Percentiles rank a stretch among this genome's conserved stretches.
These are phyloP conservation scores for Perizoma flavofasciatum DNA, from an alignment of 2,888 invertebrate species.

Conservation along the genomic window DNA sequence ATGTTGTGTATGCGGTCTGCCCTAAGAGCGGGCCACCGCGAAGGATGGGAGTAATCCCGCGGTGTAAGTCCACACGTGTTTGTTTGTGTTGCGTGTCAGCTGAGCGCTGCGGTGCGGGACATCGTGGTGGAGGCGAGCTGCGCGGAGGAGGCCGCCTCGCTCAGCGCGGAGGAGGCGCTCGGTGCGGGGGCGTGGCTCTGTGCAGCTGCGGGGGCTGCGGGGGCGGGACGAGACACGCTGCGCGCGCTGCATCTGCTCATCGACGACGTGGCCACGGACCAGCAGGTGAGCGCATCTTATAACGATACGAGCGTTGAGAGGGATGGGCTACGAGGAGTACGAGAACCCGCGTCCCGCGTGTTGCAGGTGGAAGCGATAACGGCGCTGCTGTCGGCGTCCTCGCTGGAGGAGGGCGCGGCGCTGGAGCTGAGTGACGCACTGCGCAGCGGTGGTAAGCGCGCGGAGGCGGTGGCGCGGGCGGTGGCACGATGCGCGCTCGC, in stretches of 20 bases:
- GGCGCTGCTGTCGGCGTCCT: conserved; percentile 29
- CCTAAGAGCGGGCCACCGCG: too few relatives aligned
- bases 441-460: conserved; percentile 32
- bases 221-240: conserved; percentile 11
- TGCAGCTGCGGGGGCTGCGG: conserved; percentile 24
- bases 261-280: conserved; percentile 19
- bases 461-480: conserved; percentile 27
- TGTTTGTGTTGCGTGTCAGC: conserved; percentile 1
- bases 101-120: conserved; percentile 19
- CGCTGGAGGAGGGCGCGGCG: conserved; percentile 22
- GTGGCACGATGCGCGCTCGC: conserved; percentile 21
- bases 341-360: too few relatives aligned
- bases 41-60: too few relatives aligned
- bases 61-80: too few relatives aligned
- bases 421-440: conserved; percentile 38
- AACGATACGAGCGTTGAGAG: conserved; percentile 20
- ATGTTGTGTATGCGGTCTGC: too few relatives aligned
- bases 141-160: conserved; percentile 20
- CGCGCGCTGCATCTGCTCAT: conserved; percentile 19
- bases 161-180: conserved; percentile 20
- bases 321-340: conserved; percentile 3
- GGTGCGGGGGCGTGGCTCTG: conserved; percentile 29
- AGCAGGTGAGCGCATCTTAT: conserved; percentile 5
- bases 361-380: conserved; percentile 13
- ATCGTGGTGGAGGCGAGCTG: conserved; percentile 30